Evolutionary conservation across 2,113 vertebrate genomes (phyloP), one percentile per base, ranked within the genome.

Genomic region (Apaloderma vittatum): DNA sequence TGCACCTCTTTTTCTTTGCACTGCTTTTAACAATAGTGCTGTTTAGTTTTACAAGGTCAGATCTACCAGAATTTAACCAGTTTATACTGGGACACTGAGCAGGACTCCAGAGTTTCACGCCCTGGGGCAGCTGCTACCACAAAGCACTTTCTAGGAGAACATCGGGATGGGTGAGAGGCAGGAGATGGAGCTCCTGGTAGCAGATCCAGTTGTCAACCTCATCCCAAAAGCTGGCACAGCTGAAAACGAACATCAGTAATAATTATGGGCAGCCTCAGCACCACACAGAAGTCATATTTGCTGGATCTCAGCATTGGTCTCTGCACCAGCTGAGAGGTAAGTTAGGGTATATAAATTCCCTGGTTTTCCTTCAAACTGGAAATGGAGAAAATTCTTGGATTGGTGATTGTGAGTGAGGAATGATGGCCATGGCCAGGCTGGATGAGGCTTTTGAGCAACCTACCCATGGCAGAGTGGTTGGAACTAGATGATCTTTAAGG

Each of bases 81-180:
- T 86, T 89, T 54, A 7, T 29, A 23, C 6, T 15, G 79, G n/a
- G 45, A 74, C 27, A 9, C 1, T 1, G 12, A 59, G 43, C 67
- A 66, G 23, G 10, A 4, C 29, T 40, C 23, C 49, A 59, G 6
- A 0, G 4, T 49, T 77, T 37, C 17, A 9, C 10, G 19, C n/a
- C 26, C 51, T 46, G 48, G 24, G 55, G 12, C 40, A 65, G 48
- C 14, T 27, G 30, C 45, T 19, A 1, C 14, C 18, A 20, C 36
- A 52, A 32, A 48, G 5, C 43, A 9, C 0, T 2, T 75, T 59
- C 30, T 1, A 1, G 22, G 51, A 36, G 7, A 68, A 9, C 57
- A 11, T 0, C 1, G 1, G 34, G 57, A 72, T 32, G 57, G 46
- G 14, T 20, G 40, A 83, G 19, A 27, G 2, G 66, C 20, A 87